A percentile compares a stretch with the other conserved stretches of the same genome.
These are phyloP conservation scores for Hydra vulgaris DNA, from an alignment of 30 jellyfish, hydroid and myxozoan species.

Conservation along the genomic window DNA sequence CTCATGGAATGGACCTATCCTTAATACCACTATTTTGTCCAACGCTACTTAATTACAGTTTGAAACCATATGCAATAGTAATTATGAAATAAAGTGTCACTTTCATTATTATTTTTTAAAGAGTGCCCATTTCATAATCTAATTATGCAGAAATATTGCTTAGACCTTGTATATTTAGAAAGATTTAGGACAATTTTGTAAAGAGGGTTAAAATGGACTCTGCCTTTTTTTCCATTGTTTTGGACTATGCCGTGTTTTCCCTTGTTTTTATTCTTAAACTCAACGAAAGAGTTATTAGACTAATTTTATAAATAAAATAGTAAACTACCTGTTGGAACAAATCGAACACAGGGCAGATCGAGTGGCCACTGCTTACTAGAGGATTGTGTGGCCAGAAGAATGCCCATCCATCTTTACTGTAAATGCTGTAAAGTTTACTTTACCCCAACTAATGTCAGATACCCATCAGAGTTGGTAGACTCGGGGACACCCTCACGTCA, in stretches of 20 bases:
- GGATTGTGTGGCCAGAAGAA: background rate
- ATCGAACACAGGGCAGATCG: background rate
- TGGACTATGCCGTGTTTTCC: background rate
- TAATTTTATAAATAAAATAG: background rate
- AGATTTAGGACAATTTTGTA: background rate
- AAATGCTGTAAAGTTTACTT: too few relatives aligned
- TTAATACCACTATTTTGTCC: too few relatives aligned
- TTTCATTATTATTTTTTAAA: background rate
- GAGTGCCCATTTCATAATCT: background rate
- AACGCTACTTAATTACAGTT: too few relatives aligned
- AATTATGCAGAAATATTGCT: background rate
- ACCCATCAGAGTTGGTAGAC: background rate
- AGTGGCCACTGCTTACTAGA: background rate
- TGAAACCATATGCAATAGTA: background rate
- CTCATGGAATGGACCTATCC: too few relatives aligned
- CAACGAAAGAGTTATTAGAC: background rate
- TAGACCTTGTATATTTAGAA: background rate
- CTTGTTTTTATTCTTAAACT: background rate
- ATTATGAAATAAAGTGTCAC: background rate
- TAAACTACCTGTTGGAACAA: background rate
- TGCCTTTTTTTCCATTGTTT: background rate
- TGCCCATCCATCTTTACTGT: background rate
- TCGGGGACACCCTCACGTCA: too few relatives aligned
- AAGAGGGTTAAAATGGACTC: background rate
- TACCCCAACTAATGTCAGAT: background rate